Evolutionary conservation across 2,113 vertebrate species (phyloP).

Genomic region (Picathartes gymnocephalus): DNA sequence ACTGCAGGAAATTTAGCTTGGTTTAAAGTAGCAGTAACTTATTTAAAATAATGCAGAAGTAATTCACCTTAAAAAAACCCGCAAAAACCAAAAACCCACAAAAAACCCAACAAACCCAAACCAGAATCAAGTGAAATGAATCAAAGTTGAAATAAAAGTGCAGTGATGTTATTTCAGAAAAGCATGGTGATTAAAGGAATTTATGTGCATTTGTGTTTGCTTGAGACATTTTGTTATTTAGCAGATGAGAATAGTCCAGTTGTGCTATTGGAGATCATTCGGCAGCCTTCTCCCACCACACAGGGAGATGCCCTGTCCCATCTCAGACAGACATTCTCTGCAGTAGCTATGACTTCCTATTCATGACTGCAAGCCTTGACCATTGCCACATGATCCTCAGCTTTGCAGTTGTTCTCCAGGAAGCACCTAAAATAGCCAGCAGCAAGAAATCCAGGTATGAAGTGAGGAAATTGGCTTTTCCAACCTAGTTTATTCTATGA

Average conservation of each 20-base stretch:
- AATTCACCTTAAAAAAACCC: not conserved
- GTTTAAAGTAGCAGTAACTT: constrained; percentile 7
- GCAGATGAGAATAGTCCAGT: not conserved
- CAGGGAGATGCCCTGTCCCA: not conserved
- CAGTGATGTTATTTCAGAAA: not conserved
- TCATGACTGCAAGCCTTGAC: not conserved
- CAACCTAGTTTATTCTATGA: not conserved
- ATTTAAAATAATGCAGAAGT: not conserved
- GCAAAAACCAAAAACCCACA: too few species aligned
- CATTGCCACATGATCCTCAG: not conserved
- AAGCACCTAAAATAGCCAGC: not conserved
- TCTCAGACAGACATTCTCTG: not conserved
- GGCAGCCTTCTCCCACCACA: not conserved
- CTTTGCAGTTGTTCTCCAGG: not conserved
- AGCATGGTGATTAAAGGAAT: not conserved
- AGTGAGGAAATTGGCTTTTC: not conserved
- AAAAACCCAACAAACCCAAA: not conserved
- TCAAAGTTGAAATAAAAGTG: not conserved
- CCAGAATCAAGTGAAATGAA: not conserved
- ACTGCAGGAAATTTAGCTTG: not conserved
- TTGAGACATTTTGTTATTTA: not conserved
- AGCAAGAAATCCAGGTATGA: not conserved
- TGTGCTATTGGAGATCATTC: not conserved
- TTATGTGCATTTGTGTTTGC: not conserved
- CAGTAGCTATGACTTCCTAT: not conserved